Conservation (phyloP, 1,140 invertebrate species). For the Papilio xuthus region DNA sequence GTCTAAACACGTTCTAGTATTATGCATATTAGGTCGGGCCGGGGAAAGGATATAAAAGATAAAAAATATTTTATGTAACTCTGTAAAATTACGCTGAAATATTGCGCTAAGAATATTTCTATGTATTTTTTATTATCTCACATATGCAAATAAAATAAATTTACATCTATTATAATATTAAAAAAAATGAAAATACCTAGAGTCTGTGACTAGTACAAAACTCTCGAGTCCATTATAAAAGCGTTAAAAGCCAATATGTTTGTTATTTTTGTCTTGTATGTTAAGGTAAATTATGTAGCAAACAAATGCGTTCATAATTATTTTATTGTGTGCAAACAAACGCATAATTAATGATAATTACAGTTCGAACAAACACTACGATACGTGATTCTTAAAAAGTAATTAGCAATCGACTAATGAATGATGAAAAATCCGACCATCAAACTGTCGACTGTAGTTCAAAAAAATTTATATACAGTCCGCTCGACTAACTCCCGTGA, state of each 20-base stretch:
- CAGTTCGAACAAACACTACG: no score
- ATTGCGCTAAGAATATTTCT: background rate
- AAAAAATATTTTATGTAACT: conserved; percentile 12
- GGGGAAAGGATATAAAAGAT: background rate
- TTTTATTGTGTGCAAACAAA: background rate
- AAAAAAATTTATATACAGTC: background rate
- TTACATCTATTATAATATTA: background rate
- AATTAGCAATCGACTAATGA: background rate
- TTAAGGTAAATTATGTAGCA: background rate
- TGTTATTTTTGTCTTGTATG: background rate
- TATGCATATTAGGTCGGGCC: conserved; percentile 13
- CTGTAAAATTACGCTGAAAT: background rate
- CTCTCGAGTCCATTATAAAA: no score
- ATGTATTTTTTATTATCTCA: background rate
- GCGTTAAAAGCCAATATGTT: background rate
- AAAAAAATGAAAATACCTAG: background rate
- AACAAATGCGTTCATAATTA: background rate
- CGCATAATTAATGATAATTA: no score
- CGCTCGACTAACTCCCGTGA: conserved; percentile 8
- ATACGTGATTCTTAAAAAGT: background rate
- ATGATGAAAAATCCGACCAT: background rate
- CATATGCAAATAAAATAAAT: background rate
- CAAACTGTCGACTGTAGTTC: background rate
- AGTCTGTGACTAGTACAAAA: background rate
- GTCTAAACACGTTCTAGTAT: conserved; percentile 14